Evolutionary conservation across 2,888 invertebrate species (phyloP), one percentile per base, ranked within the genome.

Genomic region (Disparrhopalites patrizii): DNA sequence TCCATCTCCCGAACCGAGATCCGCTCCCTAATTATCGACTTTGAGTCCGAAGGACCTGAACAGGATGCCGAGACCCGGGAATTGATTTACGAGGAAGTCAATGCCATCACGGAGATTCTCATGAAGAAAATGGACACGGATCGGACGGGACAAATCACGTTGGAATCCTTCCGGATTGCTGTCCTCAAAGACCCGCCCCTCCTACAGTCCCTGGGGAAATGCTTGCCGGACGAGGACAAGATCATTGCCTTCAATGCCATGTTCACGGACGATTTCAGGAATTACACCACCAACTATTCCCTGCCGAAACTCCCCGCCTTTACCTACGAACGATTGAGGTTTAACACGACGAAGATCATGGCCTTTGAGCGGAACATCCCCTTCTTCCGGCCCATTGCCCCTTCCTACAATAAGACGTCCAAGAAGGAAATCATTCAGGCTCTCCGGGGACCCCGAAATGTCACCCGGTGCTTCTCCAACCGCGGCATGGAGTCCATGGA

Each of bases 21-120:
- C 23, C 20, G 20, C 23, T 23, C 47, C 5, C n/a, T 47, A n/a
- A 25, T 47, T 7, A 23, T 7, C 3, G 47, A 47, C n/a, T 47
- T 20, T 23, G 7, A 23, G n/a, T 10, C 47, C 8, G 69, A 71
- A 40, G 67, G 75, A 57, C 50, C 70, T 18, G 73, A 70, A 0
- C 7, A 23, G 3, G 71, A 77, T 18, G 92, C 92, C 69, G 92
- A 92, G 76, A 92, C 92, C 77, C n/a, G n/a, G n/a, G n/a, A n/a
- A n/a, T n/a, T n/a, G n/a, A 90, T 90, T 0, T 91, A 92, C 76
- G 92, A 93, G 79, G 89, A 90, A 15, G 88, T 91, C 0, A 84
- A 88, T 69, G 92, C 92, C 76, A 80, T 93, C 8, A 89, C 91
- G 0, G 90, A 90, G 76, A 81, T 90, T 73, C 86, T 87, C 0